A percentile compares a stretch with the other conserved stretches of the same genome.
Evolutionary conservation across 1,140 invertebrate genomes (phyloP).

Genomic region (Papilio glaucus): DNA sequence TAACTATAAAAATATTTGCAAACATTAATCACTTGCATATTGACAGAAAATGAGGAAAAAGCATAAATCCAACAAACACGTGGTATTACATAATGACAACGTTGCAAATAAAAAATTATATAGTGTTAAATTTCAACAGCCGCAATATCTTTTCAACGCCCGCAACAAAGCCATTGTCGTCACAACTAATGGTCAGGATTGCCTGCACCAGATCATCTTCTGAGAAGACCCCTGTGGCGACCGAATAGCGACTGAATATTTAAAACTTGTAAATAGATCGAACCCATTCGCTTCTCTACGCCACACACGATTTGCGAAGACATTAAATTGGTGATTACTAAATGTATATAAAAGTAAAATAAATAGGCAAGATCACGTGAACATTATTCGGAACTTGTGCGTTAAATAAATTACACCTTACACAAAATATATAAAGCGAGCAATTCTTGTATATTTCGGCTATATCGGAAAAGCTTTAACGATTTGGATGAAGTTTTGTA

Average conservation of each 20-base stretch:
- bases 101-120: constrained; percentile 42
- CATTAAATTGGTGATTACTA: not conserved
- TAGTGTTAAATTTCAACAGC: constrained; percentile 48
- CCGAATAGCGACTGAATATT: constrained; percentile 52
- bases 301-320: constrained; percentile 54
- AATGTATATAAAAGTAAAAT: too few relatives aligned
- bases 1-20: not conserved
- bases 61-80: constrained; percentile 2
- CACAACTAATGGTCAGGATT: constrained; percentile 65
- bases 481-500: too few relatives aligned
- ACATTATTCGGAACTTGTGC: too few relatives aligned
- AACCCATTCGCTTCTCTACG: constrained; percentile 50
- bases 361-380: too few relatives aligned
- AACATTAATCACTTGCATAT: constrained; percentile 15
- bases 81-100: constrained; percentile 33
- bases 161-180: constrained; percentile 54
- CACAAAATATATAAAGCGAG: too few relatives aligned
- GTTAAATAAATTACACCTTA: too few relatives aligned
- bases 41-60: constrained; percentile 12
- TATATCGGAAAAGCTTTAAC: too few relatives aligned
- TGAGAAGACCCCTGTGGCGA: constrained; percentile 57
- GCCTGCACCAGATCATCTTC: constrained; percentile 49
- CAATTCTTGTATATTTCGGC: too few relatives aligned
- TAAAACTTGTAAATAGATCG: constrained; percentile 57
- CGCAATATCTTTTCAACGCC: constrained; percentile 53